Evolutionary conservation across 1,140 invertebrate species (phyloP), one percentile per base, ranked within the genome.

Genomic region (Stegodyphus dumicola): DNA sequence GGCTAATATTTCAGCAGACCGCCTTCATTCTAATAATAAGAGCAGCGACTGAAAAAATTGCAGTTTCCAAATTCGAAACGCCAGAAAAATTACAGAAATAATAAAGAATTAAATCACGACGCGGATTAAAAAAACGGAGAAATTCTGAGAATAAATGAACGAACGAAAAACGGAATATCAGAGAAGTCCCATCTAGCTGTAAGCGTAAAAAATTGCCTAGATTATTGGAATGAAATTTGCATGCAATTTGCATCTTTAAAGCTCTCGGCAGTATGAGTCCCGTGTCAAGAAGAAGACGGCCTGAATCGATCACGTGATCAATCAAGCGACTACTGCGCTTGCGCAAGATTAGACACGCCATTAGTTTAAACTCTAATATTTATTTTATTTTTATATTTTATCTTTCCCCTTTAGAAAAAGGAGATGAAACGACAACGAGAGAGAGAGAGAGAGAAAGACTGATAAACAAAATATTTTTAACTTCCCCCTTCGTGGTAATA

Each of bases 201-300:
- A 53, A 18, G 7, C 3, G 71, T 56, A 48, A 74, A 74, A 74
- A 56, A 74, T 74, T 74, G n/a, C 71, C 51, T 17, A 49, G 52
- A 74, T 74, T 74, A 74, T 74, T 74, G 15, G n/a, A 74, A 74
- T 33, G 51, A 74, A 53, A 74, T 74, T 74, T 74, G 71, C 71
- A 54, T 74, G 71, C 6, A 53, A 74, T 74, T 74, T 56, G 71
- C 71, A 74, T 56, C 15, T 56, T 7, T 18, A 56, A 7, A 74
- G 13, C 54, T 53, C 52, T 54, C 6, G 54, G 7, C 18, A 48
- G 7, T 48, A 9, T 9, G 69, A 70, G 7, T 70, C 69, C 7
- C 69, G 17, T 48, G 17, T 10, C 48, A 18, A 15, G 6, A 69
- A 69, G 67, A 69, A 48, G 10, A 69, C 33, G 67, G 18, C 33